Base-by-base conservation (phyloP, 2,797 vertebrate species). In the Avahi laniger region DNA sequence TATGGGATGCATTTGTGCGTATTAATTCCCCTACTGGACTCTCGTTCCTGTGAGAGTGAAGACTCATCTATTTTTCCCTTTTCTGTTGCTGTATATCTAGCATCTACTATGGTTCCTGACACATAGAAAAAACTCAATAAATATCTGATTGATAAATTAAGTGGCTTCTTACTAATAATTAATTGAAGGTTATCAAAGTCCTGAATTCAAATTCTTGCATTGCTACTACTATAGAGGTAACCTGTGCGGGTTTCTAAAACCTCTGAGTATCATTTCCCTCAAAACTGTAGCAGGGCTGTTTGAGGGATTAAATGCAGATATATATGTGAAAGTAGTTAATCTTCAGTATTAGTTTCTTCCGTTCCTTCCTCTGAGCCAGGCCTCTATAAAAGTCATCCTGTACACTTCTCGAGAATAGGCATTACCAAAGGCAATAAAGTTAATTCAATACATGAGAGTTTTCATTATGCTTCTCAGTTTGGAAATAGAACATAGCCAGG, bases 381-480 rank as follows among this genome's bases (percentile, higher is more conserved):
- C 13, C 61, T 75, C 69, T 92, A 91, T 61, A 15, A 82, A 73
- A 59, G 85, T 28, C 59, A 70, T 24, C 24, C 38, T 1, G 5
- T 48, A 89, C 52, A 20, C 24, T 72, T 82, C 85, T 78, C 30
- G 38, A 72, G 41, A 89, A 41, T 5, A 93, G 54, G 50, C 9
- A n/a, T 79, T 89, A 46, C 46, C 43, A 43, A 48, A 65, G 78
- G 70, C 1, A 18, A 57, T 52, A 50, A 78, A 43, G 78, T 65
- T 61, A 65, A 72, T 30, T 61, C 18, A 2, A 3, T 63, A 10
- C 30, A 11, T 67, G 38, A 52, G 41, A 61, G 18, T 94, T 93
- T 95, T 83, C 41, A 59, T 57, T 54, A 72, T 63, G 48, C 43
- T 81, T 96, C 91, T 87, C 30, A 70, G n/a, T 69, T 67, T 84